phyloP scores from a whole-genome alignment of 2,888 invertebrate genomes.

The Polietes domitor region DNA sequence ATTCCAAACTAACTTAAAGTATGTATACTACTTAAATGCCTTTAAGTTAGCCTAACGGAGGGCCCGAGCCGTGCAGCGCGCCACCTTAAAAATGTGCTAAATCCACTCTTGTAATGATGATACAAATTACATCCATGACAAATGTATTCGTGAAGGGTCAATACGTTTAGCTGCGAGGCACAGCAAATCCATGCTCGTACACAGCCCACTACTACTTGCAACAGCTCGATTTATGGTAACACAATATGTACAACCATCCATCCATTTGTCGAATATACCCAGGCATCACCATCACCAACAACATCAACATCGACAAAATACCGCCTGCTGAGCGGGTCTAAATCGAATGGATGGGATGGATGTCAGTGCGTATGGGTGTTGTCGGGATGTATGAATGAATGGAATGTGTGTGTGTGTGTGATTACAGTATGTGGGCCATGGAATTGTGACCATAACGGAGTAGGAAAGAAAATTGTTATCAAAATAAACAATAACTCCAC shows the following conservation, averaged over 20 bases:
- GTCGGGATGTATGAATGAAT: constrained; percentile 38
- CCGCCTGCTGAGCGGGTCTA: constrained; percentile 61
- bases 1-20: constrained; percentile 8
- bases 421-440: not conserved
- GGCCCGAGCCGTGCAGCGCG: not conserved
- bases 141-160: constrained; percentile 64
- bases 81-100: constrained; percentile 34
- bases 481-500: too few species aligned
- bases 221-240: constrained; percentile 40
- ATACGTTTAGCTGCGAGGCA: constrained; percentile 39
- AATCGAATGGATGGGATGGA: constrained; percentile 28
- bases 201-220: constrained; percentile 7
- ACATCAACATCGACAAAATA: constrained; percentile 15
- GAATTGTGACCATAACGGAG: not conserved
- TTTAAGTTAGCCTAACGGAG: not conserved
- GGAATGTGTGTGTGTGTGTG: constrained; percentile 34
- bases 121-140: constrained; percentile 45
- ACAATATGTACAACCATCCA: too few species aligned
- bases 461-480: too few species aligned
- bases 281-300: constrained; percentile 38
- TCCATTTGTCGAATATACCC: constrained; percentile 48
- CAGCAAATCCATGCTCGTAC: constrained; percentile 12
- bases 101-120: constrained; percentile 48
- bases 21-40: not conserved
- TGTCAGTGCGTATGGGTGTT: constrained; percentile 18